Conservation (phyloP, 2,113 vertebrate genomes). For the Takifugu flavidus region DNA sequence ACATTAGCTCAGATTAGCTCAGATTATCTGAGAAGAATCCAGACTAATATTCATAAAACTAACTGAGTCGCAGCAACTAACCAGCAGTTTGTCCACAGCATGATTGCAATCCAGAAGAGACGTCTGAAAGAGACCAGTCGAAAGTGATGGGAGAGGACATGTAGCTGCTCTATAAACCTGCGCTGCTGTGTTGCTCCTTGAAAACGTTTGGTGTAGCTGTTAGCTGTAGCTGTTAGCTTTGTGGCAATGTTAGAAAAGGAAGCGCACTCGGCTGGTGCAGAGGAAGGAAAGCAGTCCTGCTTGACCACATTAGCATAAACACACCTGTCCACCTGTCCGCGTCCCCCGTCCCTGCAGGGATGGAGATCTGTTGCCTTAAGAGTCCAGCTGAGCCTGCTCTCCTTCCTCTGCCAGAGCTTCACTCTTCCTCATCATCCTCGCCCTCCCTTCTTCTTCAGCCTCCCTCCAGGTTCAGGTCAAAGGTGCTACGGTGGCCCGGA, state of each 20-base stretch:
- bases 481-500: slow-evolving; percentile 6
- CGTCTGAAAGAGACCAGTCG: no score
- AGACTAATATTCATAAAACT: no score
- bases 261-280: slow-evolving; percentile 7
- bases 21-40: no score
- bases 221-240: background rate
- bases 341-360: slow-evolving; percentile 29
- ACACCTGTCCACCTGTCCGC: background rate
- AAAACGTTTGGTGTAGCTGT: no score
- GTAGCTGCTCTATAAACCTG: no score
- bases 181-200: no score
- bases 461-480: slow-evolving; percentile 30
- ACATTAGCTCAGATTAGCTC: no score
- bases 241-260: background rate
- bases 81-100: no score
- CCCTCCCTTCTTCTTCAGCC: slow-evolving; percentile 13
- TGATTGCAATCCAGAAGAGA: no score
- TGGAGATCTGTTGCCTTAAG: slow-evolving; percentile 58
- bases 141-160: no score
- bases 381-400: slow-evolving; percentile 35
- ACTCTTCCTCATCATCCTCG: background rate
- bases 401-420: slow-evolving; percentile 12
- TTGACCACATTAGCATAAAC: background rate
- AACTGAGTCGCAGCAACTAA: no score
- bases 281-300: no score